Evolutionary conservation across 2,797 vertebrate genomes (phyloP).

Genomic region (Eospalax fontanierii): DNA sequence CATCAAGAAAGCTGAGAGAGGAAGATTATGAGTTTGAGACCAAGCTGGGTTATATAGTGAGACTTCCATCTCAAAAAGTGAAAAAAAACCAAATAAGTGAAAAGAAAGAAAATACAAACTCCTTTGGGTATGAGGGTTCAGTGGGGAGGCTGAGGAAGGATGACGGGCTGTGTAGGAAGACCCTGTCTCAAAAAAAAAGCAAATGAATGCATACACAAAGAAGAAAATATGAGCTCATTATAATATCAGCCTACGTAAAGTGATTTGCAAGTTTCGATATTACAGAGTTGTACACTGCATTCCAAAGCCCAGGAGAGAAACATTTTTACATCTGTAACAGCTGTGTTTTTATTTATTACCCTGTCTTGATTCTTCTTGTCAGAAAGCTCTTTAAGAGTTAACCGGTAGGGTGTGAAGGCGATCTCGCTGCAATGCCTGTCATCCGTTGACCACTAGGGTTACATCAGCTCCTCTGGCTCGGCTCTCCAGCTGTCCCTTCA

Average conservation of each 20-base stretch:
- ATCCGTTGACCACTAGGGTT: neutral
- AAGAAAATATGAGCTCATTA: neutral
- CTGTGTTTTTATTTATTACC: slow-evolving; percentile 53
- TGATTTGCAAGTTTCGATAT: slow-evolving; percentile 19
- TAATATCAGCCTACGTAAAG: slow-evolving; percentile 16
- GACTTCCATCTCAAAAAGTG: neutral
- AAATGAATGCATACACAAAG: neutral
- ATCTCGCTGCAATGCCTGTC: neutral
- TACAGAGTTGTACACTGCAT: slow-evolving; percentile 21
- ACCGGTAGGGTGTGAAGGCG: neutral
- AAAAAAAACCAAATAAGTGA: neutral
- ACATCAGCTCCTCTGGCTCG: neutral
- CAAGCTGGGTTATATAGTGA: no score
- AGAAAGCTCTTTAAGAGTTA: no score
- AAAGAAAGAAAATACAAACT: neutral
- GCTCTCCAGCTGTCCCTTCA: neutral
- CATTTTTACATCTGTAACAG: slow-evolving; percentile 35
- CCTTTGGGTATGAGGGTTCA: neutral
- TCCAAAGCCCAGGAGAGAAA: slow-evolving; percentile 36
- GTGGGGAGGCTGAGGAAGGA: neutral
- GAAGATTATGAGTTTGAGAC: neutral
- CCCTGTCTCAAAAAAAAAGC: neutral
- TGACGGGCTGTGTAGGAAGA: neutral
- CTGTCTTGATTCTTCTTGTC: neutral
- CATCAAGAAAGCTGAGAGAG: neutral